A percentile compares a stretch with the other conserved stretches of the same genome.
Conservation (phyloP, 2,888 invertebrate genomes). For the Orthonychiurus folsomi region DNA sequence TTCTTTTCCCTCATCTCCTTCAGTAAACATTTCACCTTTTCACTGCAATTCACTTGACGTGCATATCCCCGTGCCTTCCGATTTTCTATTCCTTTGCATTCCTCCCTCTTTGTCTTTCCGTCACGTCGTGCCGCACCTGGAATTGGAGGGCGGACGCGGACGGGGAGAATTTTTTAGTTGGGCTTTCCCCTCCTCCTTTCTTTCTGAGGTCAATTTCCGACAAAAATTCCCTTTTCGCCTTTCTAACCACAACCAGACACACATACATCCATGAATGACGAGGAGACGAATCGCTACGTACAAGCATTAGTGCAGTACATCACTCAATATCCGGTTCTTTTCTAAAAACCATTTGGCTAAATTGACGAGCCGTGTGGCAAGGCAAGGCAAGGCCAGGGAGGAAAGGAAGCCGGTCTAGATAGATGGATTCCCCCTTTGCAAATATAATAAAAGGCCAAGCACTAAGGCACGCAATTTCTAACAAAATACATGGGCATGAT, state of each 20-base stretch:
- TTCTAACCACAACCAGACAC: slow-evolving; percentile 13
- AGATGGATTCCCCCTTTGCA: neutral
- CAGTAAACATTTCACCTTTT: neutral
- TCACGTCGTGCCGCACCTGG: too few relatives aligned
- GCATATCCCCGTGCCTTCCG: neutral
- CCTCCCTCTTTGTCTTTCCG: too few relatives aligned
- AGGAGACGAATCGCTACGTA: slow-evolving; percentile 8
- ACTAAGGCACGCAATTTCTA: neutral
- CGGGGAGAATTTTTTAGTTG: too few relatives aligned
- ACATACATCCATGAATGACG: too few relatives aligned
- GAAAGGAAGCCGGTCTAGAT: neutral
- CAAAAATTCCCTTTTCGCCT: neutral
- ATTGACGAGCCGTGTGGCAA: neutral
- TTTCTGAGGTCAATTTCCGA: neutral
- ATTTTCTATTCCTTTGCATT: neutral
- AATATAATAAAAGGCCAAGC: neutral
- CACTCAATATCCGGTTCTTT: slow-evolving; percentile 21
- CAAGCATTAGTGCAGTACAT: slow-evolving; percentile 19
- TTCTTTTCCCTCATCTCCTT: neutral
- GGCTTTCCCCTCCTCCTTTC: neutral
- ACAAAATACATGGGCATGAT: too few relatives aligned
- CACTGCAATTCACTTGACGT: too few relatives aligned
- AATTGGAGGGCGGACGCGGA: too few relatives aligned
- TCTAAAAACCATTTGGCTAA: slow-evolving; percentile 1
- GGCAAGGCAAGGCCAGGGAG: neutral